phyloP scores from a whole-genome alignment of 2,113 vertebrate species.

The Excalfactoria chinensis region DNA sequence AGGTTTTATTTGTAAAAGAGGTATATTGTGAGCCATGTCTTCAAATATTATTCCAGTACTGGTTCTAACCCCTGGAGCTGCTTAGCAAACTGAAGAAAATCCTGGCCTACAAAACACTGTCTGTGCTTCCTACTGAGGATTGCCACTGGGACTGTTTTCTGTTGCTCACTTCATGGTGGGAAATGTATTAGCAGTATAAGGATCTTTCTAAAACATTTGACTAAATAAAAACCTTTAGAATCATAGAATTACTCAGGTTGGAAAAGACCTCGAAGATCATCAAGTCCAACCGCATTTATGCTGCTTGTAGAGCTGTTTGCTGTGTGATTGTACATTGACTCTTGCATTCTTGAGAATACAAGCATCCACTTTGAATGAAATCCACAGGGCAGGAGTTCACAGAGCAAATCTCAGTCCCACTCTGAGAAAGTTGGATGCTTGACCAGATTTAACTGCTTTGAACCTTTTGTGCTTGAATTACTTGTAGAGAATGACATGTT shows the following conservation, averaged over 20 bases:
- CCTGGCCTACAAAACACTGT: neutral
- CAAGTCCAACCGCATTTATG: too few relatives aligned
- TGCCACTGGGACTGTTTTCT: neutral
- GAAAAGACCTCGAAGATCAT: too few relatives aligned
- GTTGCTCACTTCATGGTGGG: neutral
- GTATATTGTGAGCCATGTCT: neutral
- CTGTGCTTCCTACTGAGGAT: neutral
- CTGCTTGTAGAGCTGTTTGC: neutral
- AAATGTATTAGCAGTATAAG: neutral
- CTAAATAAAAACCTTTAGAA: neutral
- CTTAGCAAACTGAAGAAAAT: slow-evolving; percentile 18
- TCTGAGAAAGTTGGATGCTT: slow-evolving; percentile 6
- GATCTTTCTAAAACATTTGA: neutral
- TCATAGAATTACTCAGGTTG: too few relatives aligned
- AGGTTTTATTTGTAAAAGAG: neutral
- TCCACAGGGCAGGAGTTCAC: neutral
- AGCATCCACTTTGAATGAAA: neutral
- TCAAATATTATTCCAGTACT: neutral
- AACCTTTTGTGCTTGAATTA: slow-evolving; percentile 6
- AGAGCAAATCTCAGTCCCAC: neutral
- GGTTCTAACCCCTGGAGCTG: neutral
- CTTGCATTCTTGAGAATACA: neutral
- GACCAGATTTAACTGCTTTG: neutral
- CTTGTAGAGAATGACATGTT: slow-evolving; percentile 10
- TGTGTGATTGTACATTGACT: rapidly evolving